These are phyloP conservation scores for Machimus atricapillus DNA, from an alignment of 2,888 invertebrate genomes.

Conservation along the genomic window DNA sequence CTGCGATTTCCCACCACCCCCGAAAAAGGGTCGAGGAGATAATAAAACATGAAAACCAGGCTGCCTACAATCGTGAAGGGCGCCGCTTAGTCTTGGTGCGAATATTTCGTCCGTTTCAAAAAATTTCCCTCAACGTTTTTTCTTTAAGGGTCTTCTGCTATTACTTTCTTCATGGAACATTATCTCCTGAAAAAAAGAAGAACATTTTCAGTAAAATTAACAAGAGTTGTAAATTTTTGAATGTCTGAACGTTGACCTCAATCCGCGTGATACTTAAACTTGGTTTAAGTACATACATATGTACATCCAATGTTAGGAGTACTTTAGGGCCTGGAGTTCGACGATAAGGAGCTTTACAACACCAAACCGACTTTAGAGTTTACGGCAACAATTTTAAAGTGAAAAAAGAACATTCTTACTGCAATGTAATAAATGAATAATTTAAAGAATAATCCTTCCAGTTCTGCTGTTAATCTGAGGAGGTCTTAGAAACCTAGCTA, in stretches of 20 bases:
- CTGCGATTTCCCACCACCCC: not conserved
- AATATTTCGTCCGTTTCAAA: not conserved
- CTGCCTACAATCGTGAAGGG: not conserved
- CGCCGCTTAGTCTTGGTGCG: not conserved
- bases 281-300: not conserved
- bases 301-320: not conserved
- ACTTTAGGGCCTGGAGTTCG: not conserved
- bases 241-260: not conserved
- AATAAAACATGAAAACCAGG: not conserved
- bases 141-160: not conserved
- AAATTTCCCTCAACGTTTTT: not conserved
- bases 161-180: not conserved
- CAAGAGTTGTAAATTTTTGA: not conserved
- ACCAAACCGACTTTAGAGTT: not conserved
- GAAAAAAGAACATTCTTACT: not conserved
- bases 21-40: not conserved
- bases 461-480: not conserved
- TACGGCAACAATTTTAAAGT: not conserved
- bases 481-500: not conserved
- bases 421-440: not conserved
- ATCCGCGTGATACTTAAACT: not conserved
- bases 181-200: not conserved
- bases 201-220: not conserved
- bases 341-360: not conserved
- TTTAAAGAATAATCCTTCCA: not conserved